Percentiles rank a stretch among this genome's conserved stretches.
Conservation (phyloP, 2,797 vertebrate genomes). For the Anguilla pacifica region DNA sequence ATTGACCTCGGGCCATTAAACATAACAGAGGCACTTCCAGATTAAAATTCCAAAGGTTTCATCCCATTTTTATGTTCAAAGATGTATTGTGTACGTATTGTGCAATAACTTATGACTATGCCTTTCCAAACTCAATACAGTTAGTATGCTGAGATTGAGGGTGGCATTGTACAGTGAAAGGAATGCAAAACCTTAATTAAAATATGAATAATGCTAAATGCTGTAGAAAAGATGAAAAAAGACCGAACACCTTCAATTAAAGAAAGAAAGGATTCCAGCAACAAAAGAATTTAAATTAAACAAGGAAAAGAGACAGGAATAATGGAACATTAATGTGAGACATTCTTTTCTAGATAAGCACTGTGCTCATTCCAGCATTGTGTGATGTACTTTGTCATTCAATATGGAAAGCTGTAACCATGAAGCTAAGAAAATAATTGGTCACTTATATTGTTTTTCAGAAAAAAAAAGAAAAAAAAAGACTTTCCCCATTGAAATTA, state of each 20-base stretch:
- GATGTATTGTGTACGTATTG: neutral
- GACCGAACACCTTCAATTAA: constrained; percentile 64
- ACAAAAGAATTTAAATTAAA: constrained; percentile 51
- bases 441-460: constrained; percentile 23
- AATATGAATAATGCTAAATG: constrained; percentile 58
- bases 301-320: constrained; percentile 45
- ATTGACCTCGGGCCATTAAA: neutral
- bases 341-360: constrained; percentile 53
- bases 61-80: neutral
- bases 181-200: constrained; percentile 61
- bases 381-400: constrained; percentile 41
- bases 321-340: constrained; percentile 45
- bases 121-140: constrained; percentile 36
- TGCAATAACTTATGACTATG: constrained; percentile 7
- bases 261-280: constrained; percentile 62
- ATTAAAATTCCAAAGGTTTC: neutral
- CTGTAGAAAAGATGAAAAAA: constrained; percentile 62
- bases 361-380: constrained; percentile 45
- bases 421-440: constrained; percentile 24
- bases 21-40: neutral
- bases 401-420: constrained; percentile 38
- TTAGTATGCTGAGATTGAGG: constrained; percentile 34
- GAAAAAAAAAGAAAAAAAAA: neutral
- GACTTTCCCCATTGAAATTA: neutral
- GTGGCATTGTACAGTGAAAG: constrained; percentile 48